These are phyloP conservation scores for Lindbergichthys nudifrons DNA, from an alignment of 2,797 vertebrate genomes.

Conservation along the genomic window DNA sequence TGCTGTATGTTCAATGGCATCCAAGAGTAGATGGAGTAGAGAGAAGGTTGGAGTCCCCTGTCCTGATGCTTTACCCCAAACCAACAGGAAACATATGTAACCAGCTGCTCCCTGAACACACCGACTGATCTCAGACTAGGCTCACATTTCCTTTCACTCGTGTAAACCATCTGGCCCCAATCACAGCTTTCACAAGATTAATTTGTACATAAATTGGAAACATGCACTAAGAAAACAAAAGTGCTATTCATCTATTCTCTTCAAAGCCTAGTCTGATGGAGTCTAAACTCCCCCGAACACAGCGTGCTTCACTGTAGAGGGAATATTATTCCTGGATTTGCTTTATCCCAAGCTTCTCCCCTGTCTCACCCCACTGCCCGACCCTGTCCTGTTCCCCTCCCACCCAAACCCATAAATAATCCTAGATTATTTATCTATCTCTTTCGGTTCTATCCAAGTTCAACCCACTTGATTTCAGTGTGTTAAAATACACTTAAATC, in stretches of 20 bases:
- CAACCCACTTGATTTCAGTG: conserved; percentile 60
- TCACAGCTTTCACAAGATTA: conserved; percentile 29
- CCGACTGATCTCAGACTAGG: conserved; percentile 87
- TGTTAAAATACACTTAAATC: conserved; percentile 63
- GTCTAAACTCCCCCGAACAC: conserved; percentile 59
- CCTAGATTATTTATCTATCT: conserved; percentile 79
- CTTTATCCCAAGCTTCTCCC: conserved; percentile 69
- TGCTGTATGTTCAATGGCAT: conserved; percentile 30
- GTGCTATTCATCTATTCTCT: conserved; percentile 17
- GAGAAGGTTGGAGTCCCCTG: conserved; percentile 59
- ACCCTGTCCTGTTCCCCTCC: conserved; percentile 48
- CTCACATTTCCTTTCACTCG: conserved; percentile 33
- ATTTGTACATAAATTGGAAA: conserved; percentile 33
- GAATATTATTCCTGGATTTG: conserved; percentile 76
- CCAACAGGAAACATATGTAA: conserved; percentile 65
- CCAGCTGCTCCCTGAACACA: conserved; percentile 69
- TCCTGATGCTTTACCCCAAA: conserved; percentile 75
- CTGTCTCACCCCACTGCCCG: conserved; percentile 45
- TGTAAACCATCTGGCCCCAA: conserved; percentile 35
- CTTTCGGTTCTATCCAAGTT: conserved; percentile 45
- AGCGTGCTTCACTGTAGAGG: conserved; percentile 62
- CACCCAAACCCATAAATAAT: conserved; percentile 79
- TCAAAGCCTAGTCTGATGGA: conserved; percentile 83
- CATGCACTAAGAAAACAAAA: conserved; percentile 10
- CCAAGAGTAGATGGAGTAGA: conserved; percentile 46